These are phyloP conservation scores for Ptychodera flava DNA, from an alignment of 35 echinoderm and acorn worm species.

Conservation along the genomic window DNA sequence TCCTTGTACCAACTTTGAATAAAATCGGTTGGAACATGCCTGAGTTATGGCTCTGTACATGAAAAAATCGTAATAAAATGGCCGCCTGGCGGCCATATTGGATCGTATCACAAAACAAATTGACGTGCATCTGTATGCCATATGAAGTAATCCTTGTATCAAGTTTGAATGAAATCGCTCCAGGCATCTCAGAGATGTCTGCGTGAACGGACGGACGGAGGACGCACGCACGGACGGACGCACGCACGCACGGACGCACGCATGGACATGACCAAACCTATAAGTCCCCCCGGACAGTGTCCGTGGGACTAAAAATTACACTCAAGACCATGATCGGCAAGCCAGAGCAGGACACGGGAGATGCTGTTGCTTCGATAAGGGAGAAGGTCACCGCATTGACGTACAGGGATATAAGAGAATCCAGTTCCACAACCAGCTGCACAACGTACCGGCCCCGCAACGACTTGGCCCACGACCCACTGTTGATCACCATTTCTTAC, in stretches of 20 bases:
- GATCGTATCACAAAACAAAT: neutral
- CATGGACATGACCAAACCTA: neutral
- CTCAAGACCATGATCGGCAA: too few relatives aligned
- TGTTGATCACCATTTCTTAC: too few relatives aligned
- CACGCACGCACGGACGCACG: neutral
- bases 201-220: neutral
- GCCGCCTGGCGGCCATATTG: neutral
- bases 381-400: too few relatives aligned
- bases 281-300: neutral
- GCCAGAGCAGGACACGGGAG: too few relatives aligned
- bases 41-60: neutral
- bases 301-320: neutral
- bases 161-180: neutral
- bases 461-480: too few relatives aligned
- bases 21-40: neutral
- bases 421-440: too few relatives aligned
- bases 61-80: neutral
- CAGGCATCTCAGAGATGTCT: neutral
- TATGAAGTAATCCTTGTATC: neutral
- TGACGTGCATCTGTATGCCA: neutral
- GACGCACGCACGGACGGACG: neutral
- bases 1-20: neutral
- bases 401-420: too few relatives aligned
- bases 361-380: too few relatives aligned
- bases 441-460: too few relatives aligned